Evolutionary conservation across 2,888 invertebrate genomes (phyloP), one percentile per base, ranked within the genome.

Genomic region (Agrochola circellaris): DNA sequence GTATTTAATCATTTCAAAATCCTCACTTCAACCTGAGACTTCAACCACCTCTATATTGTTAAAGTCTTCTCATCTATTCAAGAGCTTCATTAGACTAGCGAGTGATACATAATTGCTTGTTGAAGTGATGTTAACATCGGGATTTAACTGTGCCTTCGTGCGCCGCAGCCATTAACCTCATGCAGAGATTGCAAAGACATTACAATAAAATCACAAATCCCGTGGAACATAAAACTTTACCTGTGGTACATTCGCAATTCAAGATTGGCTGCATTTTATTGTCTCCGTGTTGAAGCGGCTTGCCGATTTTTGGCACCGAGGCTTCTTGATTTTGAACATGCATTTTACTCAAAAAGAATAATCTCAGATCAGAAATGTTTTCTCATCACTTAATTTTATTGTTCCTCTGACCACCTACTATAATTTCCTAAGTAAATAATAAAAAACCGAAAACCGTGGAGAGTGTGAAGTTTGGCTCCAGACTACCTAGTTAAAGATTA

Each of bases 181-280:
- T 38, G 38, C 38, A 38, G 38, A 38, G 38, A 38, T 38, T 38
- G 7, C 54, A 69, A 34, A 66, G 42, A 9, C 66, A 84, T 80
- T 76, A 67, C 69, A 80, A 84, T 84, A 84, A 81, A 84, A 77
- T 77, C 64, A 74, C 73, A 77, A 77, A 78, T 74, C 62, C 64
- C 64, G 65, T 75, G 60, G 68, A 73, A 82, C 75, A 75, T 82
- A 75, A 83, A 82, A 69, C 68, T 72, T 80, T 76, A 73, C 80
- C 76, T 80, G 67, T 70, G 81, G 76, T 83, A 80, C 80, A 73
- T 80, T 79, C 66, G 38, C 69, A 66, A 76, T 66, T 58, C 62
- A 80, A 84, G 69, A 84, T 81, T 84, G 84, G 70, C 76, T 83
- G 84, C 76, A 67, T 76, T 83, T 84, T 76, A 83, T 84, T 76